Percentiles rank a stretch among this genome's conserved stretches.
These are phyloP conservation scores for Nesidiocoris tenuis DNA, from an alignment of 2,888 invertebrate species.

Conservation along the genomic window DNA sequence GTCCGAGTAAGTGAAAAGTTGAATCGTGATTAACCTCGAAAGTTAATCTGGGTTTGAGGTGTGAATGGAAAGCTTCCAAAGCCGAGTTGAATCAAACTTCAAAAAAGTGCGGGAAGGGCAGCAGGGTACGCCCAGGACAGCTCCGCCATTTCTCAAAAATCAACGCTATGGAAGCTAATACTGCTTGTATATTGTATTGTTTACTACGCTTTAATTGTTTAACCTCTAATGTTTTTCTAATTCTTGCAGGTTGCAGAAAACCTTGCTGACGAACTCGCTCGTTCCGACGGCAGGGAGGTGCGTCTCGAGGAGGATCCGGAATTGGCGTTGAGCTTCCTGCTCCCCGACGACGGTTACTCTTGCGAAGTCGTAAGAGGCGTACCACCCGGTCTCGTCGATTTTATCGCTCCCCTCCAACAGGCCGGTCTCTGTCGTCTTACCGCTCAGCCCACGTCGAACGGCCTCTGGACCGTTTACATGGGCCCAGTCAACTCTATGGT, in stretches of 20 bases:
- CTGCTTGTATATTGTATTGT: too few species aligned
- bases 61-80: too few species aligned
- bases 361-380: conserved; percentile 94
- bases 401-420: conserved; percentile 77
- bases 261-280: conserved; percentile 86
- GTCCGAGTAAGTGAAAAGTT: conserved; percentile 57
- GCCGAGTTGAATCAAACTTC: too few species aligned
- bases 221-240: too few species aligned
- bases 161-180: too few species aligned
- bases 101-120: too few species aligned
- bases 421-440: conserved; percentile 87
- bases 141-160: too few species aligned
- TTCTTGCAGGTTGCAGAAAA: conserved; percentile 71
- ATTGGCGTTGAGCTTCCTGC: conserved; percentile 82
- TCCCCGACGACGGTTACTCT: conserved; percentile 97
- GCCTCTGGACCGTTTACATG: conserved; percentile 92
- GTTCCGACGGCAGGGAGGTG: conserved; percentile 84
- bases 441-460: conserved; percentile 85
- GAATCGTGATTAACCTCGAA: neutral
- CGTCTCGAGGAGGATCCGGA: conserved; percentile 88
- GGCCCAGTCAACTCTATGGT: conserved; percentile 50
- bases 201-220: too few species aligned
- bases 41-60: too few species aligned
- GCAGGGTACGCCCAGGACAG: too few species aligned
- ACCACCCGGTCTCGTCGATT: conserved; percentile 85